Base-by-base conservation (phyloP, 2,113 vertebrate species). In the Carollia perspicillata region DNA sequence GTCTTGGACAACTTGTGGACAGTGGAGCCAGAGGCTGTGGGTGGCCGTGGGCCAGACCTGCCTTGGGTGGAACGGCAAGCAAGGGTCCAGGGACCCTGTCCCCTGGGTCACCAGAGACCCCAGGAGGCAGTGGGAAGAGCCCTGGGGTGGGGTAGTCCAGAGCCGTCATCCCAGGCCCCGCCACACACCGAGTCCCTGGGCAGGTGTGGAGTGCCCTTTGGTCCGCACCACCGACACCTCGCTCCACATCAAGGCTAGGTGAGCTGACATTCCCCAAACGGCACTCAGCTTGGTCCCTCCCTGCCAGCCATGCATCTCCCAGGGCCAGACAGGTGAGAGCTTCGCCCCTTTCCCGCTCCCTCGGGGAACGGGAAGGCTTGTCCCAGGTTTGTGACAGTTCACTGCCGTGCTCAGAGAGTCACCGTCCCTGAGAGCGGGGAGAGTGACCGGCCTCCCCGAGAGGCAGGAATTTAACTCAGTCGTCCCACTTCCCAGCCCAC, bases 331-430 rank as follows among this genome's bases (percentile, higher is more conserved):
- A 49, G 5, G 18, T 16, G 80, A 68, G 68, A 35, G 16, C 6
- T 5, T 65, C 66, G 35, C 69, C 26, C n/a, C 33, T n/a, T 35
- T 23, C 14, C 8, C 33, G 37, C 17, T 68, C n/a, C 60, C 8
- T 26, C 42, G 4, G 16, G 81, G 53, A 23, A 5, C 0, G 12
- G 81, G 12, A 37, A 42, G 10, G 9, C 35, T 11, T 63, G 80
- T 80, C 8, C 80, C 14, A 1, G 3, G 8, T 60, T 49, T 51
- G 65, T 18, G 60, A 63, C 28, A 8, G 66, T 35, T 12, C 17
- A 14, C 0, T 20, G 5, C 22, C n/a, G 16, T 8, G 10, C 9
- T 28, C 5, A 22, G 55, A 28, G 42, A 33, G 8, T 12, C 3
- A 1, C 69, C 16, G 12, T 37, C 17, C 3, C 0, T 23, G 40